phyloP scores from a whole-genome alignment of 1,140 invertebrate species.

The Ceratina calcarata region DNA sequence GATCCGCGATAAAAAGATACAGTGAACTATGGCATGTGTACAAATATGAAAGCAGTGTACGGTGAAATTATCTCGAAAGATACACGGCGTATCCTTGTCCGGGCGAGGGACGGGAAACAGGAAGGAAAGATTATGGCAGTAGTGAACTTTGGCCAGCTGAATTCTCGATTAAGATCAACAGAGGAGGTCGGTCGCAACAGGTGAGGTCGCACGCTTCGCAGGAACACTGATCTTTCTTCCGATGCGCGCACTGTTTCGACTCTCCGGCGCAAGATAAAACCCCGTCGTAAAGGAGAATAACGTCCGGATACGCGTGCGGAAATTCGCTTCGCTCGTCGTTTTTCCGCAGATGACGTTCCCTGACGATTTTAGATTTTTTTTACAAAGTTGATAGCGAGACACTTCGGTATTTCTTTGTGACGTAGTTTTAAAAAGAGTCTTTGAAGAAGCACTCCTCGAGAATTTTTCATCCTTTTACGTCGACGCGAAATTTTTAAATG shows the following conservation, averaged over 20 bases:
- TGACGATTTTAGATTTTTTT: neutral
- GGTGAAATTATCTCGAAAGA: neutral
- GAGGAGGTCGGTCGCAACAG: constrained; percentile 57
- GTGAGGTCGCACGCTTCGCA: constrained; percentile 52
- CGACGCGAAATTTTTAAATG: too few relatives aligned
- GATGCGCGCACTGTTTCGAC: constrained; percentile 16
- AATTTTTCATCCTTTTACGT: neutral
- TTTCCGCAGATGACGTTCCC: neutral
- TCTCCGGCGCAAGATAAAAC: constrained; percentile 7
- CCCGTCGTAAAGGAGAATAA: constrained; percentile 1
- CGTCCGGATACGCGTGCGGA: neutral
- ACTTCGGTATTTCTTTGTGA: neutral
- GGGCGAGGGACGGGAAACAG: neutral
- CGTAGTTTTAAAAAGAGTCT: neutral
- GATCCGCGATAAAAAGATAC: neutral
- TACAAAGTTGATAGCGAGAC: too few relatives aligned
- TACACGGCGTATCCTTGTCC: too few relatives aligned
- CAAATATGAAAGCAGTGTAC: neutral
- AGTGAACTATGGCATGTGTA: neutral
- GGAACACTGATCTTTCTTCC: constrained; percentile 51
- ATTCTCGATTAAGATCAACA: constrained; percentile 62
- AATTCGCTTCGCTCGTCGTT: neutral
- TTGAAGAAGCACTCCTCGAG: neutral
- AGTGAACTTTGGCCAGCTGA: constrained; percentile 47
- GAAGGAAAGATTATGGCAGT: constrained; percentile 41